Base-by-base conservation (phyloP, 2,113 vertebrate species). In the Cairina moschata region DNA sequence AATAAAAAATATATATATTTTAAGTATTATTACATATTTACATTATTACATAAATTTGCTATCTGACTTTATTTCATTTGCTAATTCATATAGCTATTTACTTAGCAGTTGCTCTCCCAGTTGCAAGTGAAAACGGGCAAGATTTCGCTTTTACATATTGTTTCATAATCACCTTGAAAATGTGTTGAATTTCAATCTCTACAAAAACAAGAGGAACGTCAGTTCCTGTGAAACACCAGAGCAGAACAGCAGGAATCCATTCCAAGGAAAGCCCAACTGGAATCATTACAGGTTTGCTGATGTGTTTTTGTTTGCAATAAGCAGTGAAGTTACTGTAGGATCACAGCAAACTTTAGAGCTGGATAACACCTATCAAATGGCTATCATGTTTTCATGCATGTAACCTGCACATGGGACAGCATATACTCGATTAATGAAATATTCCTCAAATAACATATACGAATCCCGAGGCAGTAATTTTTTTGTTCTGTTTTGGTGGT, bases 221-320 rank as follows among this genome's bases (percentile, higher is more conserved):
- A 80, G 74, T 93, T 92, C 71, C 78, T 1, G 0, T 92, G 91
- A 95, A 82, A 94, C 93, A 89, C 77, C 62, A 38, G 78, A 73
- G 81, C 86, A 92, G 84, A 97, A 90, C 91, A 85, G 91, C 87
- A 92, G 94, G 68, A 86, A 81, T 74, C 83, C 83, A 36, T 92
- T 78, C 68, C 83, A 68, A 42, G 63, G 83, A 59, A 85, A 92
- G 56, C 69, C 80, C 14, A 17, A 83, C 82, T 92, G 92, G 92
- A 94, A 90, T 94, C 94, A 88, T 93, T 93, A 67, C 83, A 82
- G 66, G 34, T 68, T 88, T 92, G n/a, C 88, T 82, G 73, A 95
- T 92, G 84, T 60, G 88, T 88, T 94, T 93, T 90, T 83, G 68
- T 91, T 88, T 94, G 83, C 85, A 90, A n/a, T 91, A 75, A 90